Conservation (phyloP, 2,797 vertebrate genomes). For the Argyrosomus regius region DNA sequence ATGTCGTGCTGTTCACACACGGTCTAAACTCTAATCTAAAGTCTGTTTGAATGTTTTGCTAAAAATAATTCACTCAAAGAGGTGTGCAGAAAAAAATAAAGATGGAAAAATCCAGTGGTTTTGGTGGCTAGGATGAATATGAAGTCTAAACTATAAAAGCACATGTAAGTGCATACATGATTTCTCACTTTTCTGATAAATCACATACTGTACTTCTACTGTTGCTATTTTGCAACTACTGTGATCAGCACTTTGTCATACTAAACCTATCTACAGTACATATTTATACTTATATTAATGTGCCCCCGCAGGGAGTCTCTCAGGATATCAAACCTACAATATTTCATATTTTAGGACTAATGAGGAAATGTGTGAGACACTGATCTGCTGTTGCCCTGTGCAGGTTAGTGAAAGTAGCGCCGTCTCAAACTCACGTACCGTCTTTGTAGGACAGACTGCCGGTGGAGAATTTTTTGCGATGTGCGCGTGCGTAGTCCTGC, state of each 20-base stretch:
- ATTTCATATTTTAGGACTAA: not conserved
- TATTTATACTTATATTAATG: not conserved
- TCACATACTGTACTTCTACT: not conserved
- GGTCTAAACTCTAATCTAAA: not conserved
- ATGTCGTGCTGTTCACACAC: not conserved
- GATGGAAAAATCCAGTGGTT: slow-evolving; percentile 36
- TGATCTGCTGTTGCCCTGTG: slow-evolving; percentile 63
- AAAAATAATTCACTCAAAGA: slow-evolving; percentile 34
- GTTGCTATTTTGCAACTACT: not conserved
- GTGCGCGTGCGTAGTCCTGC: slow-evolving; percentile 99
- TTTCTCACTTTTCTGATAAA: not conserved
- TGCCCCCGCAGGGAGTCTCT: not conserved
- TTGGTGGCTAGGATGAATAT: slow-evolving; percentile 56
- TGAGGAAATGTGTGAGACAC: slow-evolving; percentile 37
- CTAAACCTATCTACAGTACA: not conserved
- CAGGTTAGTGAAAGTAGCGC: slow-evolving; percentile 49
- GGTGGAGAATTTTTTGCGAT: slow-evolving; percentile 97
- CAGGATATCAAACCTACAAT: not conserved
- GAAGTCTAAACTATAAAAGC: slow-evolving; percentile 28
- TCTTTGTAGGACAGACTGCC: slow-evolving; percentile 98
- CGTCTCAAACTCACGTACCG: slow-evolving; percentile 90
- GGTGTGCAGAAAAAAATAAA: slow-evolving; percentile 28
- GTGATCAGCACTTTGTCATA: not conserved
- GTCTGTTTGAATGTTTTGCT: not conserved
- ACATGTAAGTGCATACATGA: slow-evolving; percentile 44